Percentiles rank a stretch among this genome's conserved stretches.
Conservation (phyloP, 2,797 vertebrate genomes). For the Poecilia velifera region DNA sequence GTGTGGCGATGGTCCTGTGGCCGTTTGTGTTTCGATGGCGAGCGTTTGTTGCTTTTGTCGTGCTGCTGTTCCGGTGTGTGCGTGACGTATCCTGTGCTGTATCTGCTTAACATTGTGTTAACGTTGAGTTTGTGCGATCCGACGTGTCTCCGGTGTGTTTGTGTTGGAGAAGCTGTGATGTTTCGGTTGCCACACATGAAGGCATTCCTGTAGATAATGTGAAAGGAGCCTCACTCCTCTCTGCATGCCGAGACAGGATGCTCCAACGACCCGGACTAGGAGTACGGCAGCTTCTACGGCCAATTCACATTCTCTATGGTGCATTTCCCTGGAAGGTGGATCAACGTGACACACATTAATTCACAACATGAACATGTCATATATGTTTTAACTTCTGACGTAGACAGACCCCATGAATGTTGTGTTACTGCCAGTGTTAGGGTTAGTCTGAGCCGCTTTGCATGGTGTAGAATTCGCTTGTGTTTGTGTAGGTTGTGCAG, state of each 20-base stretch:
- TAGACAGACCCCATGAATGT: conserved; percentile 11
- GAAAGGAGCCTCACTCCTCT: background rate
- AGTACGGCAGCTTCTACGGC: background rate
- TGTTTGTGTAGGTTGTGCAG: conserved; percentile 36
- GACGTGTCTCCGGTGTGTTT: conserved; percentile 24
- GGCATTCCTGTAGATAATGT: background rate
- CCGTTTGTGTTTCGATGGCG: conserved; percentile 34
- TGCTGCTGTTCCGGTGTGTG: conserved; percentile 67
- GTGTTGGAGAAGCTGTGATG: conserved; percentile 21
- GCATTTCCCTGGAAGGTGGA: conserved; percentile 26
- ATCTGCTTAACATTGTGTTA: conserved; percentile 45
- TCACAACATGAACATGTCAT: conserved; percentile 21
- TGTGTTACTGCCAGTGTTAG: conserved; percentile 26
- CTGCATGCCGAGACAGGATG: background rate
- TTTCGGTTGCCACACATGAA: conserved; percentile 9
- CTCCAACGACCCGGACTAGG: background rate
- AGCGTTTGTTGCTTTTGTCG: conserved; percentile 65
- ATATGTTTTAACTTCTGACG: conserved; percentile 1
- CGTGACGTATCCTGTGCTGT: conserved; percentile 62
- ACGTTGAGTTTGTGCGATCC: conserved; percentile 37
- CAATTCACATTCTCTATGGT: background rate
- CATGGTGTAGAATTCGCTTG: conserved; percentile 54
- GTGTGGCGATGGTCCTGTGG: conserved; percentile 36
- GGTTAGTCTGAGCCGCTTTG: conserved; percentile 40
- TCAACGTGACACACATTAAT: conserved; percentile 42